Base-by-base conservation (phyloP, 2,888 invertebrate genomes). In the Masnerella sp. region DNA sequence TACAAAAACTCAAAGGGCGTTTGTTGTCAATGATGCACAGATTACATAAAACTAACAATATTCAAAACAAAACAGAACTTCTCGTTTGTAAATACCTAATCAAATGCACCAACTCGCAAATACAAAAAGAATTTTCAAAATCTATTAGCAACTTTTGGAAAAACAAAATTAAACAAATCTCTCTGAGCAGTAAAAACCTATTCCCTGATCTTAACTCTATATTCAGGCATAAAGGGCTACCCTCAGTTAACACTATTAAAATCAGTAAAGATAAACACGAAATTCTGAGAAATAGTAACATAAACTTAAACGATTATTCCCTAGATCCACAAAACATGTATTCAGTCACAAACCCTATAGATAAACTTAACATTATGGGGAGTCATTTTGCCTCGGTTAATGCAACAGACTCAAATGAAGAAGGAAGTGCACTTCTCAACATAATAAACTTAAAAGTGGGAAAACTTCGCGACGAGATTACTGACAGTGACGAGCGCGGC, bases 351-450 rank as follows among this genome's bases (percentile, higher is more conserved):
- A 12, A 51, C 8, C 11, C 18, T 1, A 20, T 8, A 9, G 51
- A 34, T 20, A 51, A 20, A 51, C 7, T 34, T 1, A 51, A 51
- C 12, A n/a, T 51, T 2, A 51, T 51, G 11, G 51, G 51, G 0
- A 2, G 2, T 8, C 22, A 20, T 18, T 51, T 51, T 12, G 34
- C 18, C 9, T 2, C n/a, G 9, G 20, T 51, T 5, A 20, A 36
- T 9, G 14, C 11, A 1, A 4, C n/a, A 32, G 17, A 32, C 17
- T 9, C 8, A 2, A 15, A 25, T 15, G 4, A 15, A 9, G 47
- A 9, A 2, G 2, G 1, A 1, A 30, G 15, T 5, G 14, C 30
- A 2, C 5, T 47, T 1, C 1, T 8, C 15, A 28, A 51, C 20
- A 51, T 34, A 14, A 20, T 51, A 2, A 11, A 45, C 9, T 12